These are phyloP conservation scores for Oreortyx pictus DNA, from an alignment of 2,797 vertebrate species.

Conservation along the genomic window DNA sequence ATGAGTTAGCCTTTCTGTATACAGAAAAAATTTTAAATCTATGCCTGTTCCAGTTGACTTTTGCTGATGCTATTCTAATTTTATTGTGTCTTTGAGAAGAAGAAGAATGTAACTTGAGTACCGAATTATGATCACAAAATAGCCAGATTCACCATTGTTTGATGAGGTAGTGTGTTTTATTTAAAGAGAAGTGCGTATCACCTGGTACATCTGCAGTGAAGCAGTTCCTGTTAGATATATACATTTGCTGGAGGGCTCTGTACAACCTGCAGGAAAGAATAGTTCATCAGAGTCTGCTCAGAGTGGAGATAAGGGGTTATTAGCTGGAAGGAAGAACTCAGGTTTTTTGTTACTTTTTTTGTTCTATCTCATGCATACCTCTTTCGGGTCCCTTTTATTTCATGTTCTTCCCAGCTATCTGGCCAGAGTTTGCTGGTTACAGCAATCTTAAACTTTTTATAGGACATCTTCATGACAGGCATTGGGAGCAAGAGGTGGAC, in stretches of 20 bases:
- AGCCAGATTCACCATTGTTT: neutral
- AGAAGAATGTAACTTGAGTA: neutral
- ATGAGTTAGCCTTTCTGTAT: neutral
- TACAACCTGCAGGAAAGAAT: slow-evolving; percentile 27
- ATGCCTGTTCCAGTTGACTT: neutral
- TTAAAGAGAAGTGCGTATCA: neutral
- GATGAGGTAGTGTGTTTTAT: neutral
- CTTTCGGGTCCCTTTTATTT: neutral
- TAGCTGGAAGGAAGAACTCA: neutral
- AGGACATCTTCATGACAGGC: neutral
- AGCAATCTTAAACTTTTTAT: neutral
- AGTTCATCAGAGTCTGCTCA: neutral
- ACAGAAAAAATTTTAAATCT: neutral
- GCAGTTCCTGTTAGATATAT: slow-evolving; percentile 6
- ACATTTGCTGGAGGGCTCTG: slow-evolving; percentile 1
- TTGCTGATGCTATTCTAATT: neutral
- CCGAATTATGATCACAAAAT: neutral
- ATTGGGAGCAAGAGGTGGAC: neutral
- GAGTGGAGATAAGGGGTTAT: slow-evolving; percentile 14
- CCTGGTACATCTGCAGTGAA: neutral
- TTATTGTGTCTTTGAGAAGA: neutral
- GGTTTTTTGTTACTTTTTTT: neutral
- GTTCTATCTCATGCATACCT: neutral
- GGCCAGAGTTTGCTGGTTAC: neutral
- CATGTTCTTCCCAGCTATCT: neutral